phyloP scores from a whole-genome alignment of 2,888 invertebrate species.

The Drosophila koepferae region DNA sequence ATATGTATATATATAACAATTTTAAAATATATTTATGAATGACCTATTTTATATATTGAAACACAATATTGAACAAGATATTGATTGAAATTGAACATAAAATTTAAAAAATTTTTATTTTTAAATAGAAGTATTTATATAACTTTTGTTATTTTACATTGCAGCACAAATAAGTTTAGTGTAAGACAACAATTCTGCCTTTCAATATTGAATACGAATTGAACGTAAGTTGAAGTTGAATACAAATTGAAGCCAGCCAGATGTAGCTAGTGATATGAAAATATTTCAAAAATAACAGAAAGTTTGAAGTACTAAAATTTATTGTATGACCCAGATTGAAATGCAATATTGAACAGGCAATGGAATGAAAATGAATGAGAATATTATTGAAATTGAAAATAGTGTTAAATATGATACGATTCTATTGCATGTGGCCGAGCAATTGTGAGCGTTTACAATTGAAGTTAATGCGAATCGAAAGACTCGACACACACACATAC shows the following conservation, averaged over 20 bases:
- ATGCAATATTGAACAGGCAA: neutral
- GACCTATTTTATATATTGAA: no score
- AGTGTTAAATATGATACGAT: neutral
- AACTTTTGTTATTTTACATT: no score
- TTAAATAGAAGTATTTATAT: neutral
- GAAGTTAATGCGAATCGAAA: slow-evolving; percentile 1
- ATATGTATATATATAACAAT: no score
- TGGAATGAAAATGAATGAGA: neutral
- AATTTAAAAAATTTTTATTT: neutral
- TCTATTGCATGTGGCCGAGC: neutral
- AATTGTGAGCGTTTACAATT: neutral
- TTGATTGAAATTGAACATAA: neutral
- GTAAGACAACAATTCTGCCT: neutral
- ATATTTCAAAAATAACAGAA: no score
- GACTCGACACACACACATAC: neutral
- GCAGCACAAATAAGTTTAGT: no score
- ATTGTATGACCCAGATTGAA: neutral
- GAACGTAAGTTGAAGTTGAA: neutral
- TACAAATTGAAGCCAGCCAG: neutral
- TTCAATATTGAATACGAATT: neutral
- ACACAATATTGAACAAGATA: neutral
- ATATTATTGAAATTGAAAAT: neutral
- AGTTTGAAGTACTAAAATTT: no score
- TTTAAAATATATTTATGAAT: no score
- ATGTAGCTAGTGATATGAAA: no score